Conservation (phyloP, 2,888 invertebrate genomes). For the Rhagonycha fulva region DNA sequence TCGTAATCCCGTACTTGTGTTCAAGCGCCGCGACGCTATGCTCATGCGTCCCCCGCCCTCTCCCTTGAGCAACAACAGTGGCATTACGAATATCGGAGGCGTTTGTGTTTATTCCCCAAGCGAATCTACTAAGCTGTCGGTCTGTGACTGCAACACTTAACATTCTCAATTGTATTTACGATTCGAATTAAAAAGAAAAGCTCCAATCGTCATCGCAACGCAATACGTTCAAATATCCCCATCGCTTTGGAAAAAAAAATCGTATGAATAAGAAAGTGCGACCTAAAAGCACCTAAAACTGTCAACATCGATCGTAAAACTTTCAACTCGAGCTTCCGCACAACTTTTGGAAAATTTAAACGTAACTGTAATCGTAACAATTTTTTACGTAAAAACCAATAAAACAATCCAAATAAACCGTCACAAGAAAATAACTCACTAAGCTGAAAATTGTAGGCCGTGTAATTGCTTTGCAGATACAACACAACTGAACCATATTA, state of each 20-base stretch:
- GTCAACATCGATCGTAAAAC: slow-evolving; percentile 56
- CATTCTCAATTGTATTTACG: slow-evolving; percentile 21
- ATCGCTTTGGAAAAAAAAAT: slow-evolving; percentile 40
- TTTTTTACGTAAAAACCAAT: neutral
- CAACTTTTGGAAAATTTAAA: slow-evolving; percentile 49
- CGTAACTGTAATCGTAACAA: slow-evolving; percentile 23
- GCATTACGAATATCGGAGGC: slow-evolving; percentile 54
- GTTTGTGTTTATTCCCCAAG: slow-evolving; percentile 57
- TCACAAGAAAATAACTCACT: neutral
- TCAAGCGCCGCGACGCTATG: slow-evolving; percentile 55
- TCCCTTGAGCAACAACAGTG: slow-evolving; percentile 50
- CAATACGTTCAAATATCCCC: slow-evolving; percentile 4
- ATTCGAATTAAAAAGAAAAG: slow-evolving; percentile 6
- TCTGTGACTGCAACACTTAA: slow-evolving; percentile 32
- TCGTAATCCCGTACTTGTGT: slow-evolving; percentile 57
- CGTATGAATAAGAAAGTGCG: slow-evolving; percentile 45
- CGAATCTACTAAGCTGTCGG: slow-evolving; percentile 55
- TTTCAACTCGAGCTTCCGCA: slow-evolving; percentile 53
- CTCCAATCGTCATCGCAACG: neutral
- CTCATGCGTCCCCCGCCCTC: slow-evolving; percentile 55
- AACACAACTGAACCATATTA: slow-evolving; percentile 14
- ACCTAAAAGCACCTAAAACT: slow-evolving; percentile 53
- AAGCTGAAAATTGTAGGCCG: slow-evolving; percentile 9
- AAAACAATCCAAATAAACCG: neutral
- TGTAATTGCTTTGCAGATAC: slow-evolving; percentile 27